Evolutionary conservation across 2,797 vertebrate genomes (phyloP).

Genomic region (Lacerta agilis): DNA sequence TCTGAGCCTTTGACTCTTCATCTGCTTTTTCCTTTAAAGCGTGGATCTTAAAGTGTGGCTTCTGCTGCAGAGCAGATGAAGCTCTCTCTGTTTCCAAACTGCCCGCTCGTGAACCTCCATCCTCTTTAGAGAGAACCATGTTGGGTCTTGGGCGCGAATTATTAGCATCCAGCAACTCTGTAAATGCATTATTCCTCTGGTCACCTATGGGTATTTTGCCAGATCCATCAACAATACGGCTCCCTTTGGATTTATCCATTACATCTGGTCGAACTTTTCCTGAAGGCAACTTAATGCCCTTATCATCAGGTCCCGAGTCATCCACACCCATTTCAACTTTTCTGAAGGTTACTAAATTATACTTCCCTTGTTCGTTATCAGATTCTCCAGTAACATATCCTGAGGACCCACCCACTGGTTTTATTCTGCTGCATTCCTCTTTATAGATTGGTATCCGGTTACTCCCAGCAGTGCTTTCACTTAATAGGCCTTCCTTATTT

Average conservation of each 20-base stretch:
- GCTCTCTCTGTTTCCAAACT: slow-evolving; percentile 35
- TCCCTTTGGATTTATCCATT: slow-evolving; percentile 54
- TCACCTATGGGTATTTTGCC: slow-evolving; percentile 28
- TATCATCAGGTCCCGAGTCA: slow-evolving; percentile 74
- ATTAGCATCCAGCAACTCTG: slow-evolving; percentile 18
- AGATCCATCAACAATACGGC: slow-evolving; percentile 39
- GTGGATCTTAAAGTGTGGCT: slow-evolving; percentile 76
- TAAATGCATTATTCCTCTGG: slow-evolving; percentile 25
- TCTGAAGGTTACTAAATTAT: slow-evolving; percentile 47
- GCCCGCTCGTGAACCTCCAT: slow-evolving; percentile 43
- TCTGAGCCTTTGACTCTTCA: slow-evolving; percentile 73
- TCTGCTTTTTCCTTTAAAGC: slow-evolving; percentile 83
- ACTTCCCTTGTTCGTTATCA: slow-evolving; percentile 39
- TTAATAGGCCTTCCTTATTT: slow-evolving; percentile 44
- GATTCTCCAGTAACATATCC: not conserved
- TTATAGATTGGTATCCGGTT: not conserved
- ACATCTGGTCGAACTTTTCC: slow-evolving; percentile 66
- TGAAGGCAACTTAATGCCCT: slow-evolving; percentile 76
- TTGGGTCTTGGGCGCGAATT: slow-evolving; percentile 19
- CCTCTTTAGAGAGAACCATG: slow-evolving; percentile 31
- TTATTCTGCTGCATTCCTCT: slow-evolving; percentile 31
- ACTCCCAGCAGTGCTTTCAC: not conserved
- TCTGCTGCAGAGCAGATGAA: slow-evolving; percentile 47
- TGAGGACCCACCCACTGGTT: not conserved
- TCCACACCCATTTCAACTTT: slow-evolving; percentile 58